Conservation (phyloP, 2,888 invertebrate species). For the Rhingia campestris region DNA sequence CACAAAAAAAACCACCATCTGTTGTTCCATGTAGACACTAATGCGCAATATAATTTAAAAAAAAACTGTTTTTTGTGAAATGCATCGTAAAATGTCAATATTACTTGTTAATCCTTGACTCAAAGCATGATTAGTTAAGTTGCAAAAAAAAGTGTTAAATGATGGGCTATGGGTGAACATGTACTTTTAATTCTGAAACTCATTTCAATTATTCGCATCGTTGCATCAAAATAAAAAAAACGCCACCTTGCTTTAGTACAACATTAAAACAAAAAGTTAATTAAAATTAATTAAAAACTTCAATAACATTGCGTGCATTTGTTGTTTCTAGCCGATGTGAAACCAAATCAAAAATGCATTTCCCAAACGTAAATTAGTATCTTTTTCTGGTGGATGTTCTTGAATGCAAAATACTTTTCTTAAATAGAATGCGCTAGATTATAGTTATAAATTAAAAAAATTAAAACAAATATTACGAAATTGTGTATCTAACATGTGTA, state of each 20-base stretch:
- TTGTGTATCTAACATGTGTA: slow-evolving; percentile 16
- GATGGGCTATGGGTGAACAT: slow-evolving; percentile 36
- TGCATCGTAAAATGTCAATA: slow-evolving; percentile 54
- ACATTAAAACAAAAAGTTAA: background rate
- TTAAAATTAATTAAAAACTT: slow-evolving; percentile 18
- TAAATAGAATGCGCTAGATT: slow-evolving; percentile 28
- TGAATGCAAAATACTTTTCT: slow-evolving; percentile 26
- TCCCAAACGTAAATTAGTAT: slow-evolving; percentile 6
- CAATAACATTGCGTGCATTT: slow-evolving; percentile 54
- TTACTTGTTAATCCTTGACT: slow-evolving; percentile 61
- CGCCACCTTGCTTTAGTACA: slow-evolving; percentile 26
- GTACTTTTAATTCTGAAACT: slow-evolving; percentile 9
- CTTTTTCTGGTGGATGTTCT: slow-evolving; percentile 57
- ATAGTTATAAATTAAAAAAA: background rate
- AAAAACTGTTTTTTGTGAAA: slow-evolving; percentile 45
- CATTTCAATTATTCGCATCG: slow-evolving; percentile 42
- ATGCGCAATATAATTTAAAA: slow-evolving; percentile 12
- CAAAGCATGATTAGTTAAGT: slow-evolving; percentile 60
- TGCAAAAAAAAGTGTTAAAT: slow-evolving; percentile 5
- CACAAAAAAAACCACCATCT: slow-evolving; percentile 50
- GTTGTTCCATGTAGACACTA: slow-evolving; percentile 45
- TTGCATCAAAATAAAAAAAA: slow-evolving; percentile 21
- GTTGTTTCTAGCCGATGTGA: slow-evolving; percentile 27
- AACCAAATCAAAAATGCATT: background rate
- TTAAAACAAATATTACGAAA: slow-evolving; percentile 15